Base-by-base conservation (phyloP, 2,888 invertebrate species). In the Drosophila peninsularis region DNA sequence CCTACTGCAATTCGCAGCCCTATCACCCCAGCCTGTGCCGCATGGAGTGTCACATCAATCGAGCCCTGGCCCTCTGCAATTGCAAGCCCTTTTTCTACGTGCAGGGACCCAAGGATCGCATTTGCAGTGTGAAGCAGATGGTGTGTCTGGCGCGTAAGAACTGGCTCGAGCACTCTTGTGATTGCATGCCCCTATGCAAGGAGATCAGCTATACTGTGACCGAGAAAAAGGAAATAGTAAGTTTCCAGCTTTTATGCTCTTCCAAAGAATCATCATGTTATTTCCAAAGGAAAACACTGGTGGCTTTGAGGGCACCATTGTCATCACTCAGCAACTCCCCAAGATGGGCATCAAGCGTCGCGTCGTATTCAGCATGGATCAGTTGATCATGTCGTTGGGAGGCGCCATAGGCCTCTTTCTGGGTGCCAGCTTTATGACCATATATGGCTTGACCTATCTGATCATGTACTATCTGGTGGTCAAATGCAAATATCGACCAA, bases 351-450 rank as follows among this genome's bases (percentile, higher is more conserved):
- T 86, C 54, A 88, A 84, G 47, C 84, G 91, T 2, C 82, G 90
- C 24, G 91, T 92, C 6, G 89, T 92, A 6, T 92, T 92, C 47
- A 92, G 92, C 52, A 82, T 82, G 21, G 91, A 92, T 80, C 91
- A 92, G 67, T 64, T 92, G 69, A 78, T 92, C 41, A 90, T 92
- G 69, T 91, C 92, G 4, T 90, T 92, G 66, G 92, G 92, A 45
- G 92, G 92, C 14, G 91, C 92, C 7, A 90, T 91, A 52, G 91
- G 91, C n/a, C 76, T 92, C 7, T 92, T 92, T 76, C 71, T 92
- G 30, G 92, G 92, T n/a, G 91, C 92, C 50, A 92, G 91, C 71
- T 91, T 92, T 58, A 84, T 92, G 61, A 92, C 90, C 61, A 57
- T 89, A 21, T 89, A 85, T 55, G 88, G 87, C 4, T 34, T 90